Evolutionary conservation across 2,888 invertebrate species (phyloP).

Genomic region (Salpingus planirostris): DNA sequence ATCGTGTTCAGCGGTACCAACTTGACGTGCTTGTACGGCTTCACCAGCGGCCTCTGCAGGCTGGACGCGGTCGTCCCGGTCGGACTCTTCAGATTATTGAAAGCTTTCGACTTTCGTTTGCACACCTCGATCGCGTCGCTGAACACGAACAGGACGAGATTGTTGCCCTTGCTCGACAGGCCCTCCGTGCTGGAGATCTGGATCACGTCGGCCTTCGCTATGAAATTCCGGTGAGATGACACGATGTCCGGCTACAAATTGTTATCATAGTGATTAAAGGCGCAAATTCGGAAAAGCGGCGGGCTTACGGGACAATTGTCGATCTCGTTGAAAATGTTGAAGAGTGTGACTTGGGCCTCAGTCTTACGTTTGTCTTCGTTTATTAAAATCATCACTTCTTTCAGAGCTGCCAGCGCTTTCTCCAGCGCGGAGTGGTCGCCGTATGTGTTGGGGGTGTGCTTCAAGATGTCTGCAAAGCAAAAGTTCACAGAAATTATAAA

Average conservation of each 20-base stretch:
- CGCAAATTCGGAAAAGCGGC: too few relatives aligned
- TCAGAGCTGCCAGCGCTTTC: conserved; percentile 76
- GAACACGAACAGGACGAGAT: conserved; percentile 84
- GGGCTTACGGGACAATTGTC: conserved; percentile 92
- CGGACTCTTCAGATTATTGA: conserved; percentile 62
- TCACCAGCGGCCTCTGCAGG: conserved; percentile 51
- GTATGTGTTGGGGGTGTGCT: conserved; percentile 82
- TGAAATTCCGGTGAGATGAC: conserved; percentile 85
- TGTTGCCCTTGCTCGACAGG: conserved; percentile 71
- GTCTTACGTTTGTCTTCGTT: conserved; percentile 97
- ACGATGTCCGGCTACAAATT: conserved; percentile 76
- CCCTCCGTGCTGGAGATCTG: conserved; percentile 67
- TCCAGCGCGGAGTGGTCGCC: conserved; percentile 80
- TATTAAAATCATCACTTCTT: conserved; percentile 91
- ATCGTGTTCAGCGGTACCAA: conserved; percentile 83
- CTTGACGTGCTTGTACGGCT: conserved; percentile 86
- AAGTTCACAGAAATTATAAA: conserved; percentile 2
- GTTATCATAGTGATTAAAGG: too few relatives aligned
- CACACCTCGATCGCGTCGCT: conserved; percentile 91
- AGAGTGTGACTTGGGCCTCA: conserved; percentile 91
- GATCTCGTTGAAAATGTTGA: conserved; percentile 96
- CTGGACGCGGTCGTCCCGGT: conserved; percentile 26
- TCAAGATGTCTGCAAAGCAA: conserved; percentile 68
- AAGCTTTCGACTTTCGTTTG: conserved; percentile 72
- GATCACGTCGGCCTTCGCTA: conserved; percentile 79